phyloP scores from a whole-genome alignment of 2,888 invertebrate species.

The Andrena trimmerana region DNA sequence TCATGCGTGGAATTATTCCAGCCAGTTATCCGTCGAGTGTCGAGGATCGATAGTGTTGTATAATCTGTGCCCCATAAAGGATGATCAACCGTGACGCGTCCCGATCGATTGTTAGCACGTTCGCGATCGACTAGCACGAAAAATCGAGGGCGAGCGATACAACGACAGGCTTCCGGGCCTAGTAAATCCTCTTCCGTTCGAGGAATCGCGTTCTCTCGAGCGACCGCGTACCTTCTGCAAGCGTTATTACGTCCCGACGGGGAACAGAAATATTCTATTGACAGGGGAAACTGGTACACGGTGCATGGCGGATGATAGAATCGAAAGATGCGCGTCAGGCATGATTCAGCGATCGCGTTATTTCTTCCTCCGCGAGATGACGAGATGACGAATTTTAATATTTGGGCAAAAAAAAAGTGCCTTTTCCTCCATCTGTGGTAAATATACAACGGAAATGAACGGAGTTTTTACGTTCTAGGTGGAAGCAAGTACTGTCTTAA shows the following conservation, averaged over 20 bases:
- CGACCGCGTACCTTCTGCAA: constrained; percentile 35
- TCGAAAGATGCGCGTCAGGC: background rate
- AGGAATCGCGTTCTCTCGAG: background rate
- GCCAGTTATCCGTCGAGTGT: constrained; percentile 45
- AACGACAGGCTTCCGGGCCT: background rate
- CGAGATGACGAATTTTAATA: background rate
- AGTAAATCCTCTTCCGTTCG: constrained; percentile 23
- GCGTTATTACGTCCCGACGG: constrained; percentile 74
- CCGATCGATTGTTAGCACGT: constrained; percentile 18
- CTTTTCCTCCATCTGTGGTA: too few relatives aligned
- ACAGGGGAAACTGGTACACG: constrained; percentile 38
- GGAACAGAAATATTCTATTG: constrained; percentile 76
- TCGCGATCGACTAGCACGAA: background rate
- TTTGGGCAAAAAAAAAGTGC: too few relatives aligned
- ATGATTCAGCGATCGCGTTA: background rate
- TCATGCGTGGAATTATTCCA: constrained; percentile 60
- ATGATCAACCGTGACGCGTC: background rate
- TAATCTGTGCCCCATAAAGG: background rate
- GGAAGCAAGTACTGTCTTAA: background rate
- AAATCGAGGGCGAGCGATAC: constrained; percentile 1
- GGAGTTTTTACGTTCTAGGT: too few relatives aligned
- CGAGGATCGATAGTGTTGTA: constrained; percentile 42
- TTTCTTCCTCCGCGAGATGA: background rate
- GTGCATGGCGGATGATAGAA: constrained; percentile 12
- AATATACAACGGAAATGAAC: too few relatives aligned